phyloP scores from a whole-genome alignment of 2,797 vertebrate genomes.

The Neoniphon sammara region DNA sequence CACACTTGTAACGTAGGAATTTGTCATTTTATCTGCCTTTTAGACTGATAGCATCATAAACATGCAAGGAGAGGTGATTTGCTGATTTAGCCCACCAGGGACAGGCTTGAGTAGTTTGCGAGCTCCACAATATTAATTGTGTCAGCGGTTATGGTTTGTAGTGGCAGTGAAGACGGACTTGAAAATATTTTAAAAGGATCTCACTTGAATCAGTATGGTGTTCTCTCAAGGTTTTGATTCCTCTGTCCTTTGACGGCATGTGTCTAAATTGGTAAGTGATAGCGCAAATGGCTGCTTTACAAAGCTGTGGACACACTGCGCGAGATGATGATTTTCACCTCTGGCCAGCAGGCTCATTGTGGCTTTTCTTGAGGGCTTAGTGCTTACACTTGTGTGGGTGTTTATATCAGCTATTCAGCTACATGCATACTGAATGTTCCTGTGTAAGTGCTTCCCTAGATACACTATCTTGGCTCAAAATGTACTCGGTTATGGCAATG shows the following conservation, averaged over 20 bases:
- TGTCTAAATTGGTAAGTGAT: slow-evolving; percentile 28
- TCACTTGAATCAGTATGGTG: neutral
- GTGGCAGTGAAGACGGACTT: neutral
- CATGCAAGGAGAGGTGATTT: slow-evolving; percentile 28
- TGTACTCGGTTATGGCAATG: neutral
- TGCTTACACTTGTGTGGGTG: neutral
- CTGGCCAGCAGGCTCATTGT: neutral
- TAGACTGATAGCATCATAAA: slow-evolving; percentile 25
- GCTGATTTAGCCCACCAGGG: slow-evolving; percentile 33
- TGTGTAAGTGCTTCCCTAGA: neutral
- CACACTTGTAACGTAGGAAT: slow-evolving; percentile 33
- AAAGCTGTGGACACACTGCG: slow-evolving; percentile 22
- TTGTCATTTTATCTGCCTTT: slow-evolving; percentile 22
- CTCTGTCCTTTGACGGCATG: neutral
- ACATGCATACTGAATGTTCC: neutral
- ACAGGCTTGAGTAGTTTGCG: slow-evolving; percentile 14
- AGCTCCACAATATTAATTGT: slow-evolving; percentile 9
- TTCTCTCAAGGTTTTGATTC: neutral
- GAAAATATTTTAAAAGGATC: neutral
- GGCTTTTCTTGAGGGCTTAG: neutral
- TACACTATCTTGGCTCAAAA: neutral
- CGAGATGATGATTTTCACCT: slow-evolving; percentile 22
- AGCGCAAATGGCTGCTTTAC: slow-evolving; percentile 28
- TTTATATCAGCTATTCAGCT: slow-evolving; percentile 1
- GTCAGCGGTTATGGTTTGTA: neutral